Base-by-base conservation (phyloP, 1,140 invertebrate genomes). In the Macrosteles quadrilineatus region DNA sequence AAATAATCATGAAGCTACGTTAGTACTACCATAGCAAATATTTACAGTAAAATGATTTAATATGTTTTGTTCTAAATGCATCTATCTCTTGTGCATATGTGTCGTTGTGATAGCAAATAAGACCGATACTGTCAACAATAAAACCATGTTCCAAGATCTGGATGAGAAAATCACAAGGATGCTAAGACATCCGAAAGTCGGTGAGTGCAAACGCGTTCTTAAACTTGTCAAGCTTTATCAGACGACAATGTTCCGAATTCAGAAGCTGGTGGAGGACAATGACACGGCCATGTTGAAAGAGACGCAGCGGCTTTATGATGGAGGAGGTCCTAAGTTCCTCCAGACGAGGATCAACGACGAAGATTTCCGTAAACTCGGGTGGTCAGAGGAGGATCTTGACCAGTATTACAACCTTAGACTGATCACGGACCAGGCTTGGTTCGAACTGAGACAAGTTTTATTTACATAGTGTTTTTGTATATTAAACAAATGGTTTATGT, bases 391-490 rank as follows among this genome's bases (percentile, higher is more conserved):
- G 21, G 47, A 50, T 19, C 47, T 50, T 50, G 47, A 50, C 21
- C 47, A 50, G 47, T 50, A 50, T 19, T 50, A 50, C 47, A 50
- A 50, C 21, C n/a, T 50, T 9, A 50, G 47, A 21, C 47, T 50
- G 3, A 19, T 50, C 4, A 50, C 47, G 3, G 47, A 50, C n/a
- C 47, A 50, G n/a, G 47, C 47, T 50, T 50, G 47, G 47, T 50
- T 50, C n/a, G 47, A 50, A 21, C 21, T 50, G n/a, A 50, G 47
- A 50, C 47, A 50, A 50, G 21, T 50, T 50, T 21, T 50, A n/a
- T 50, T 50, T 50, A 9, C 47, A 4, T 19, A 50, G n/a, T 11
- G 32, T 36, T 36, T 36, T 36, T 14, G 4, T 36, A 36, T 36
- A 36, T 36, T 36, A 14, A 36, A 36, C 4, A 36, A 36, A 36